Evolutionary conservation across 2,888 invertebrate genomes (phyloP).

Genomic region (Ypsolopha sequella): DNA sequence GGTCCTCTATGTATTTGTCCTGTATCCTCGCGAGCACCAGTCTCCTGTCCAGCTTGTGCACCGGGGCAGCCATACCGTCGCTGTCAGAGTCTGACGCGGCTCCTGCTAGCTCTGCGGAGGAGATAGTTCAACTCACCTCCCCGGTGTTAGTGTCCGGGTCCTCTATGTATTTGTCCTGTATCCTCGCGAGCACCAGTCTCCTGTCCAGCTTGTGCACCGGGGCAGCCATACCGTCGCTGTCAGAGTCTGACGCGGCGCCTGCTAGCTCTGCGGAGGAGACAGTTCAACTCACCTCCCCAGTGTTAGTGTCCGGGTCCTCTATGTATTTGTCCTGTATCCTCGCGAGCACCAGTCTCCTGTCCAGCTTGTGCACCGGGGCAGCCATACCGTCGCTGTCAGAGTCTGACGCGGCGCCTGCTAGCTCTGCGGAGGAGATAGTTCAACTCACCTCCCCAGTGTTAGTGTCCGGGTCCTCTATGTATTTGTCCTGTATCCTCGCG

Average conservation of each 20-base stretch:
- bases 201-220: neutral
- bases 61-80: slow-evolving; percentile 19
- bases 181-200: too few relatives aligned
- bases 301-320: too few relatives aligned
- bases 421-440: slow-evolving; percentile 1
- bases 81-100: slow-evolving; percentile 10
- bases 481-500: too few relatives aligned
- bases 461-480: too few relatives aligned
- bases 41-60: slow-evolving; percentile 10
- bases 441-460: too few relatives aligned
- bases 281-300: too few relatives aligned
- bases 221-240: slow-evolving; percentile 16
- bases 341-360: too few relatives aligned
- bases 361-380: neutral
- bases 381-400: slow-evolving; percentile 17
- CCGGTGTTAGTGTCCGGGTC: slow-evolving; percentile 10
- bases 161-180: too few relatives aligned
- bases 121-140: neutral
- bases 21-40: slow-evolving; percentile 34
- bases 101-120: slow-evolving; percentile 7
- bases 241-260: slow-evolving; percentile 10
- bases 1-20: slow-evolving; percentile 51
- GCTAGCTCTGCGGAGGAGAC: slow-evolving; percentile 6
- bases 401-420: slow-evolving; percentile 8
- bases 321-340: too few relatives aligned